Evolutionary conservation across 35 echinoderm and acorn worm genomes (phyloP), one percentile per base, ranked within the genome.

Genomic region (Lytechinus variegatus): DNA sequence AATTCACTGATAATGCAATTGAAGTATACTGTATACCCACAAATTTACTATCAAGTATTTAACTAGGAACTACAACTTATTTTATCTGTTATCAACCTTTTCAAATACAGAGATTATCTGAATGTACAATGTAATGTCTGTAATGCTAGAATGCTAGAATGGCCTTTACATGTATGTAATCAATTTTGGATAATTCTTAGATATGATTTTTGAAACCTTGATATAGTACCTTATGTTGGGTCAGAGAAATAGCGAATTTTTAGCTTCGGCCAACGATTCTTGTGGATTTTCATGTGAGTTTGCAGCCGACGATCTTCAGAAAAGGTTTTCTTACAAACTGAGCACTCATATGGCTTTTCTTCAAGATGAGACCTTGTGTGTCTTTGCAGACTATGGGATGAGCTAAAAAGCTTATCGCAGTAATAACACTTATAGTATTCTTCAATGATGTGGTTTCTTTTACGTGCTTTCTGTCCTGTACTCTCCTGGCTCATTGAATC

Each of bases 381-480:
- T 97, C 61, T 16, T 28, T 9, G 1, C 9, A 88, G 87, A 27
- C 3, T 27, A 52, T 44, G 33, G 33, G 16, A 3, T 10, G 10
- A n/a, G 10, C 10, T 9, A 27, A 4, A 9, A 52, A 88, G 27
- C 10, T 28, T 9, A 9, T 52, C 16, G 24, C 88, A 90, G 4
- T 52, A 10, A 13, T 10, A 14, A 27, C 88, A 90, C 88, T 90
- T 14, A 54, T 90, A 33, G 9, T 14, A 13, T 44, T 90, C 52
- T 54, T 12, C 29, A 9, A 28, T 44, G 4, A 12, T 90, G 27
- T 90, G 88, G 9, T 28, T 90, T 54, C 11, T 44, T 21, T 52
- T 54, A 9, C 52, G 88, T 19, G 16, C 88, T 86, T 54, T 89
- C 57, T 86, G 33, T 66, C 87, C 87, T 97, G 97, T 1, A 21